Base-by-base conservation (phyloP, 2,888 invertebrate species). In the Ernsta delagoae region DNA sequence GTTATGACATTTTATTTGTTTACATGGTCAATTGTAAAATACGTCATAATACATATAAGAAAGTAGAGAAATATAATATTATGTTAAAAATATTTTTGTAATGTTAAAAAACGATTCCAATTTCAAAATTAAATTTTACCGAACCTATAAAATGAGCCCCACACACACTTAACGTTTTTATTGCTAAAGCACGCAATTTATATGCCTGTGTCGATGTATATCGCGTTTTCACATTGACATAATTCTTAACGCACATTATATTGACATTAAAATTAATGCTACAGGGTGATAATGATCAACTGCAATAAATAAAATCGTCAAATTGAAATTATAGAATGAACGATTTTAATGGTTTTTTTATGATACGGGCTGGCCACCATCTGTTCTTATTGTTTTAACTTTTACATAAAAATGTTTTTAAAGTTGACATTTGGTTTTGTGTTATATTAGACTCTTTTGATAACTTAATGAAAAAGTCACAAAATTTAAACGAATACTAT, bases 91-190 rank as follows among this genome's bases (percentile, higher is more conserved):
- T 24, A 24, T 3, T 1, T 24, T 24, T 1, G 24, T 1, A 24
- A 24, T 24, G 24, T 24, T 24, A 24, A 24, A 24, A 50, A 16
- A 16, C 16, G 16, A 16, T 16, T 50, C 16, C n/a, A 50, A 50
- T 50, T 50, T 16, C 16, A 50, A 50, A 16, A 16, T 50, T 16
- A 16, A 50, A 54, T 54, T 31, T 54, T 34, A 54, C 31, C 11
- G 50, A 57, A 57, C 57, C 57, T 5, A 36, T 39, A 36, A 12
- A n/a, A 12, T 3, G 12, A 39, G 31, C 39, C 50, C 70, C 60
- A 69, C 67, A 70, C 61, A 68, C 67, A 56, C 64, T 70, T 39
- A 36, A 39, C 61, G 9, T 59, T 54, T 63, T 54, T 63, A 63
- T 63, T 54, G 41, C 41, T 24, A 24, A 12, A 50, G 50, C 61